These are phyloP conservation scores for Tipula confusa DNA, from an alignment of 2,888 invertebrate species.

Conservation along the genomic window DNA sequence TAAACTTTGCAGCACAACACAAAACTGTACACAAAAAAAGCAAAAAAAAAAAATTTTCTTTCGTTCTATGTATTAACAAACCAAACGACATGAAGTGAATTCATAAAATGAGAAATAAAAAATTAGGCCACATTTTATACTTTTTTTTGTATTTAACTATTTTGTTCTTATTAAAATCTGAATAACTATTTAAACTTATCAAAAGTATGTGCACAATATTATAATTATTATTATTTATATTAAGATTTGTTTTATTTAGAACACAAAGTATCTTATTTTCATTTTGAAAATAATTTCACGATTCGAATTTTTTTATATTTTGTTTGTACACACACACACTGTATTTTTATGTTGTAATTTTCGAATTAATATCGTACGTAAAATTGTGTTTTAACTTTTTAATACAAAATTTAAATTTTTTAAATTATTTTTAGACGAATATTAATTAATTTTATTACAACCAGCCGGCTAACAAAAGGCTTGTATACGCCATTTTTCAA, in stretches of 20 bases:
- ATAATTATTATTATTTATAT: neutral
- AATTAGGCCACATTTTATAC: slow-evolving; percentile 25
- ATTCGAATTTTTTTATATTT: neutral
- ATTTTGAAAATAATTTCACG: neutral
- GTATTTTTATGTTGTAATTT: neutral
- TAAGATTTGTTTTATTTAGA: neutral
- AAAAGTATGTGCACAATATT: neutral
- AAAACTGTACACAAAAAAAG: neutral
- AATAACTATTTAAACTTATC: neutral
- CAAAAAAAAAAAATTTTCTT: neutral
- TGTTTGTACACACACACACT: neutral
- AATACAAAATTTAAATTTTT: neutral
- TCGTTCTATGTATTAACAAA: neutral
- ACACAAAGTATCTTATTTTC: neutral
- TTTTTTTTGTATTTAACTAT: neutral
- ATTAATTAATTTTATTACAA: neutral
- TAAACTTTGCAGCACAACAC: neutral
- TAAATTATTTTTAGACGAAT: slow-evolving; percentile 4
- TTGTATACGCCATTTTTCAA: slow-evolving; percentile 61
- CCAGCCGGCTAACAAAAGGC: slow-evolving; percentile 58
- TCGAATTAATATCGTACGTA: neutral
- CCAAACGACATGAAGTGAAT: slow-evolving; percentile 20
- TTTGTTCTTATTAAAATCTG: neutral
- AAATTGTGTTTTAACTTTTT: neutral
- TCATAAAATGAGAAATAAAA: neutral